Percentiles rank a stretch among this genome's conserved stretches.
These are phyloP conservation scores for Brachypodius melanocephalos DNA, from an alignment of 2,113 vertebrate genomes.

Conservation along the genomic window DNA sequence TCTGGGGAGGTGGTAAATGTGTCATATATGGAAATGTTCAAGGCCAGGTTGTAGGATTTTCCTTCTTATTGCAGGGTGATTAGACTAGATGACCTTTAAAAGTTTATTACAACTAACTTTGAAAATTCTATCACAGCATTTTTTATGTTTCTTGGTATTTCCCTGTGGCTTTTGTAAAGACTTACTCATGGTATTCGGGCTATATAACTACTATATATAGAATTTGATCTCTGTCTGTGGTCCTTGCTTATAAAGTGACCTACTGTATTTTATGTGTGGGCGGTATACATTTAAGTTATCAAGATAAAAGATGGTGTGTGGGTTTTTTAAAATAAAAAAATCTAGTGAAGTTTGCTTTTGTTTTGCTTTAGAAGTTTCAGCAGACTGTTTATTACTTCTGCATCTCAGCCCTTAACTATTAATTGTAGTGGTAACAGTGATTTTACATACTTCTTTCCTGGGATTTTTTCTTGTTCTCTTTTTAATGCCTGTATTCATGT, in stretches of 20 bases:
- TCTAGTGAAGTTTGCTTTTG: neutral
- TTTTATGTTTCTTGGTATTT: neutral
- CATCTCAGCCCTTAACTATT: neutral
- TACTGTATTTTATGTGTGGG: neutral
- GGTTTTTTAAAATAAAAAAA: neutral
- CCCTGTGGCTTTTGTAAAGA: neutral
- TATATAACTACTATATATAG: neutral
- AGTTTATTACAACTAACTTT: neutral
- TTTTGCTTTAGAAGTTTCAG: neutral
- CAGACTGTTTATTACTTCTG: neutral
- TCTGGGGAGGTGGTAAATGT: neutral
- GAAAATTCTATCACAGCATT: neutral
- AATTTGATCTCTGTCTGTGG: neutral
- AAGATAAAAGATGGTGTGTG: neutral
- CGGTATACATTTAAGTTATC: neutral
- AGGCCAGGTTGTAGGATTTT: neutral
- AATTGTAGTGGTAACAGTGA: neutral
- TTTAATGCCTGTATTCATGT: neutral
- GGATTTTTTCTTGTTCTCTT: neutral
- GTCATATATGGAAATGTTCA: neutral
- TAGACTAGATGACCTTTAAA: neutral
- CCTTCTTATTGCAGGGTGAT: neutral
- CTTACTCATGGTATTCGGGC: neutral
- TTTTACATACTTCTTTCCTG: neutral
- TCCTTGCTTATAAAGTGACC: neutral